phyloP scores from a whole-genome alignment of 2,113 vertebrate genomes.

The Phylloscopus trochiloides region DNA sequence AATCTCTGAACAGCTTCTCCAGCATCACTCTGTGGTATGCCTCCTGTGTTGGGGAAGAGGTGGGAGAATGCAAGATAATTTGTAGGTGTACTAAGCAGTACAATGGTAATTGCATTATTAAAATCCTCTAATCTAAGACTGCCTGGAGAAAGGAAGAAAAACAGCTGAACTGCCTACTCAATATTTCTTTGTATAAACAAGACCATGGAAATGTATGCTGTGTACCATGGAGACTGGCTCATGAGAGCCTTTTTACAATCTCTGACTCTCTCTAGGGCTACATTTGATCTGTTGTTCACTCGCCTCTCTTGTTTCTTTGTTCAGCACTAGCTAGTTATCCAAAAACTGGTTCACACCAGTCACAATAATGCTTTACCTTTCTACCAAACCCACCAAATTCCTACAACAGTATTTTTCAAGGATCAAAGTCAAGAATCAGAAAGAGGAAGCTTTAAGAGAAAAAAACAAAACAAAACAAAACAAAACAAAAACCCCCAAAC shows the following conservation, averaged over 20 bases:
- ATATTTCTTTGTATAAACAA: constrained; percentile 42
- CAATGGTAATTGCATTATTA: constrained; percentile 34
- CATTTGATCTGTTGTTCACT: constrained; percentile 4
- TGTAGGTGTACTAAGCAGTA: constrained; percentile 44
- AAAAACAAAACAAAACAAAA: neutral
- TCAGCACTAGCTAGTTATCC: neutral
- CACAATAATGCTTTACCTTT: neutral
- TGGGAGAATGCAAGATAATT: neutral
- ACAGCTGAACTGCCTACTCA: constrained; percentile 49
- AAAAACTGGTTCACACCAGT: neutral
- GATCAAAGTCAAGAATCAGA: neutral
- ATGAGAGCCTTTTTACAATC: constrained; percentile 1
- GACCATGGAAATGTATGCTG: constrained; percentile 20
- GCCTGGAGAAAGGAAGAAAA: constrained; percentile 36
- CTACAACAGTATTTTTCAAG: neutral
- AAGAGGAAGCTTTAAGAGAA: neutral
- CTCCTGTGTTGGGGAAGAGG: neutral
- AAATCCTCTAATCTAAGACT: constrained; percentile 38
- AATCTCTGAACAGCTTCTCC: neutral
- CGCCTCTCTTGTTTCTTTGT: neutral
- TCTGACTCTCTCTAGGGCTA: neutral
- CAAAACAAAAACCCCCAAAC: no score
- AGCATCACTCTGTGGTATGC: neutral
- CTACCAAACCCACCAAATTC: neutral
- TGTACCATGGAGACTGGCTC: constrained; percentile 24